A percentile compares a stretch with the other conserved stretches of the same genome.
Conservation (phyloP, 2,888 invertebrate species). For the Seira musarum region DNA sequence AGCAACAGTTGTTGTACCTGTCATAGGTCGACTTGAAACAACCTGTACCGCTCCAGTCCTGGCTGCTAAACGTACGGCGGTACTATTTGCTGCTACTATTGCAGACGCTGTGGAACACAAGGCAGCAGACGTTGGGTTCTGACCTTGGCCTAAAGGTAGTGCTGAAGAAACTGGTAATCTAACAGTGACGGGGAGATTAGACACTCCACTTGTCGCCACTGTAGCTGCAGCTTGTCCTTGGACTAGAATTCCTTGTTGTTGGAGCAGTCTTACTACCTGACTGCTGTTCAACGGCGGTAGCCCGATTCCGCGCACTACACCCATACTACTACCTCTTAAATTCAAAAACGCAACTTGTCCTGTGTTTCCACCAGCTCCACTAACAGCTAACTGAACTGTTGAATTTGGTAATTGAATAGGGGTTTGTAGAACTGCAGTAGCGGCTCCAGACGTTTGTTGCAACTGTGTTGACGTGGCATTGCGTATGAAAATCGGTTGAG, state of each 20-base stretch:
- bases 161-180: conserved; percentile 62
- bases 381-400: conserved; percentile 55
- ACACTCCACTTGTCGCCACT: conserved; percentile 29
- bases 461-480: conserved; percentile 59
- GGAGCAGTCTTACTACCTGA: conserved; percentile 65
- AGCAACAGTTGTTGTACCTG: conserved; percentile 56
- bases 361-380: conserved; percentile 34
- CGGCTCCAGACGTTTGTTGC: conserved; percentile 30
- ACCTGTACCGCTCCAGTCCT: conserved; percentile 50
- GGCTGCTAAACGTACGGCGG: conserved; percentile 45
- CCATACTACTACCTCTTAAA: conserved; percentile 40
- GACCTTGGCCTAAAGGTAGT: conserved; percentile 30
- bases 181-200: conserved; percentile 63
- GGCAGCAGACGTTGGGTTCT: conserved; percentile 56
- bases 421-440: conserved; percentile 44
- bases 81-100: conserved; percentile 60
- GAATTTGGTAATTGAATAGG: conserved; percentile 57
- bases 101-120: conserved; percentile 62
- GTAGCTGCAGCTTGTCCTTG: conserved; percentile 42
- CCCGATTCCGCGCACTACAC: conserved; percentile 43
- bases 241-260: conserved; percentile 63
- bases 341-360: conserved; percentile 57
- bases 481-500: conserved; percentile 65
- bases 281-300: conserved; percentile 48
- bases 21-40: conserved; percentile 54